phyloP scores from a whole-genome alignment of 2,797 vertebrate genomes.

The Sternarchorhynchus goeldii region DNA sequence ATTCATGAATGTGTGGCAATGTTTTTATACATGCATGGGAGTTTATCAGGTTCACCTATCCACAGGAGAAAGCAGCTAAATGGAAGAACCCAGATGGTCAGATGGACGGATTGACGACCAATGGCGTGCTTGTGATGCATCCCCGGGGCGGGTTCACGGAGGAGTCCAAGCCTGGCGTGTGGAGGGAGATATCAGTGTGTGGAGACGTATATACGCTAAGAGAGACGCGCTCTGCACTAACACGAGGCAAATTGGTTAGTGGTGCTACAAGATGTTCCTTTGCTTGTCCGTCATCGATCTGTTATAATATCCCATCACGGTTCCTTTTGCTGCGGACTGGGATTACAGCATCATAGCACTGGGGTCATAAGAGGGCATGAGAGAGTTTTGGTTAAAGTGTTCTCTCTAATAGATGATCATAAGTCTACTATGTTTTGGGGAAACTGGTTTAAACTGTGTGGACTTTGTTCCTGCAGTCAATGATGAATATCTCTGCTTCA shows the following conservation, averaged over 20 bases:
- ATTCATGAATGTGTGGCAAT: constrained; percentile 3
- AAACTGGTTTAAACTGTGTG: too few species aligned
- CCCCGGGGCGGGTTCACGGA: constrained; percentile 93
- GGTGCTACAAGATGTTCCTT: background rate
- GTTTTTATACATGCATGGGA: constrained; percentile 39
- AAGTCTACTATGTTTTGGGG: too few species aligned
- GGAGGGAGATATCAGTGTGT: constrained; percentile 98
- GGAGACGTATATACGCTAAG: constrained; percentile 96
- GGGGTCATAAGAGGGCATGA: background rate
- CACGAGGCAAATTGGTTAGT: constrained; percentile 91
- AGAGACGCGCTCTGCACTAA: constrained; percentile 96
- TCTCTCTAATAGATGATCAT: background rate
- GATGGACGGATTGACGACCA: constrained; percentile 98
- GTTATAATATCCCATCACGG: too few species aligned
- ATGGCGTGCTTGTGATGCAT: constrained; percentile 98
- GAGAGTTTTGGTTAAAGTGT: background rate
- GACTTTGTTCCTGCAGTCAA: background rate
- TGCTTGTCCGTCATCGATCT: background rate
- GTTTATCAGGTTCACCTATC: background rate
- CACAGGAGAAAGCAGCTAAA: constrained; percentile 96
- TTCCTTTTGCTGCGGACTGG: background rate
- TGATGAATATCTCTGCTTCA: background rate
- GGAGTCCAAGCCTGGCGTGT: constrained; percentile 93
- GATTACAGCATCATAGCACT: background rate
- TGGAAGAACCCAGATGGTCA: constrained; percentile 99